A percentile compares a stretch with the other conserved stretches of the same genome.
Evolutionary conservation across 64 coral and sea anemone species (phyloP).

Genomic region (Actinia equina): DNA sequence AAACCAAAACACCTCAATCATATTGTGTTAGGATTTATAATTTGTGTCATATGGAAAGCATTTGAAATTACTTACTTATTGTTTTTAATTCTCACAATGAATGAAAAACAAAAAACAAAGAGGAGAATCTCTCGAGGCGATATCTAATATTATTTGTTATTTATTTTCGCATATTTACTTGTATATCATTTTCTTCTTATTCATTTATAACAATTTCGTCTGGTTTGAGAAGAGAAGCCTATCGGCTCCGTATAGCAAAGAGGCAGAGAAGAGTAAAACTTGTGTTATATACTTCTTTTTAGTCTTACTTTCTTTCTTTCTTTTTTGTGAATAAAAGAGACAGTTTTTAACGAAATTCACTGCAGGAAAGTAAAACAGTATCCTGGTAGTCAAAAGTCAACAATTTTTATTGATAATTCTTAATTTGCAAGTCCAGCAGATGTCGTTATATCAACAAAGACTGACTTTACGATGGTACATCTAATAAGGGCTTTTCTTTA

Average conservation of each 20-base stretch:
- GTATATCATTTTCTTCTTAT: background rate
- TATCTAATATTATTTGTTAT: background rate
- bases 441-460: slow-evolving; percentile 16
- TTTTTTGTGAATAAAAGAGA: too few relatives aligned
- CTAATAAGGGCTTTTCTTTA: slow-evolving; percentile 6
- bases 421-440: slow-evolving; percentile 24
- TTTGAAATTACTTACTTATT: background rate
- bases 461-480: background rate
- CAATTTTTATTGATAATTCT: slow-evolving; percentile 7
- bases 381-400: background rate
- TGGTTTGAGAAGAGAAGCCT: background rate
- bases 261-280: background rate
- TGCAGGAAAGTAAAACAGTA: background rate
- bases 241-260: background rate
- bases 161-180: background rate
- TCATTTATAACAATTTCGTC: background rate
- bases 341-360: background rate
- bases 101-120: background rate
- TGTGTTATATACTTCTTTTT: too few relatives aligned
- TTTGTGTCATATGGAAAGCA: background rate
- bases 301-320: background rate
- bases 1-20: background rate
- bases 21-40: background rate
- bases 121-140: background rate
- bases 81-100: background rate